Percentiles rank a stretch among this genome's conserved stretches.
Evolutionary conservation across 2,888 invertebrate genomes (phyloP).

Genomic region (Tetramorium bicarinatum): DNA sequence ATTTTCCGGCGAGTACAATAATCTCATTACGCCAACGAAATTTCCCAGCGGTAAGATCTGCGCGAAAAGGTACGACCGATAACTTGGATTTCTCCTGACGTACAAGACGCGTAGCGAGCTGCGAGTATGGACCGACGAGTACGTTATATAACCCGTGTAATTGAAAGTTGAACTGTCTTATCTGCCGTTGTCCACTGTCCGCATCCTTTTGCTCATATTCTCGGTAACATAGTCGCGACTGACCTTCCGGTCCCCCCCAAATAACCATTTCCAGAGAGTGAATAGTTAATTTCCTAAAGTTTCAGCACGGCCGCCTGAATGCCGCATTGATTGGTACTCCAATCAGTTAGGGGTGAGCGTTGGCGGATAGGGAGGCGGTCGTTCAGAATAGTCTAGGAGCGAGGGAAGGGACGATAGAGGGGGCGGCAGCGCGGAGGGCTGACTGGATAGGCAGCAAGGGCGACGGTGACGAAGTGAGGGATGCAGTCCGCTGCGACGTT

Average conservation of each 20-base stretch:
- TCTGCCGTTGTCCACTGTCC: conserved; percentile 75
- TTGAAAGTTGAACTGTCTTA: conserved; percentile 85
- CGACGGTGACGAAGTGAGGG: conserved; percentile 71
- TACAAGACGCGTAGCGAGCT: not conserved
- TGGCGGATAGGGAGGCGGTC: conserved; percentile 72
- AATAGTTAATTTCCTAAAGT: conserved; percentile 86
- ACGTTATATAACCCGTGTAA: conserved; percentile 69
- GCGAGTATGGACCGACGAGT: not conserved
- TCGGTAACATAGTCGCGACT: conserved; percentile 70
- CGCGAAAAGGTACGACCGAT: not conserved
- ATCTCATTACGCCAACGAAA: conserved; percentile 15
- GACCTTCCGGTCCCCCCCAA: conserved; percentile 82
- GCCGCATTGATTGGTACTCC: conserved; percentile 86
- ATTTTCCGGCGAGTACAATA: conserved; percentile 41
- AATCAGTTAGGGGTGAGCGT: conserved; percentile 84
- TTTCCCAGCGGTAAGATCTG: conserved; percentile 18
- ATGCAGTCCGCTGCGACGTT: conserved; percentile 76
- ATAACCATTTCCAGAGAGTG: conserved; percentile 85
- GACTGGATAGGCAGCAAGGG: conserved; percentile 58
- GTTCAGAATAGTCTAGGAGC: conserved; percentile 70
- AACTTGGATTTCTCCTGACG: not conserved
- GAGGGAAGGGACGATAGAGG: conserved; percentile 23
- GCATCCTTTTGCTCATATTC: conserved; percentile 58
- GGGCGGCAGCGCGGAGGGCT: conserved; percentile 34
- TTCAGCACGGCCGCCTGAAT: conserved; percentile 84